These are phyloP conservation scores for Andrena haemorrhoa DNA, from an alignment of 2,888 invertebrate genomes.

Conservation along the genomic window DNA sequence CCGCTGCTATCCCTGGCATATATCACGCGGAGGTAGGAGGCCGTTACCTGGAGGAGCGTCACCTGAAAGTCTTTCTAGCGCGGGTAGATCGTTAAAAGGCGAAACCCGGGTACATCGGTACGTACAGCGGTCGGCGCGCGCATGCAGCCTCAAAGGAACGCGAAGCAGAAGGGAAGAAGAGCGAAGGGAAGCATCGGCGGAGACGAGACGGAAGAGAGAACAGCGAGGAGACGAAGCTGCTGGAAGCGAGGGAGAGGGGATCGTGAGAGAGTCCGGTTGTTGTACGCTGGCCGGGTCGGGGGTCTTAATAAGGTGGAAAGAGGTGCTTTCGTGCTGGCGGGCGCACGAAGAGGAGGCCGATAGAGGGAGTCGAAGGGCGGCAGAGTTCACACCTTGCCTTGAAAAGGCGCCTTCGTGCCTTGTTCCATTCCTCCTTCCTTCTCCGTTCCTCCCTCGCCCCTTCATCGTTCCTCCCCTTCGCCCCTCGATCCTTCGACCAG, in stretches of 20 bases:
- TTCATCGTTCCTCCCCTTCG: slow-evolving; percentile 33
- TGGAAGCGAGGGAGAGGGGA: slow-evolving; percentile 53
- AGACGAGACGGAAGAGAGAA: slow-evolving; percentile 19
- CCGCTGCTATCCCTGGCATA: not conserved
- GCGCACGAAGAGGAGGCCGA: slow-evolving; percentile 67
- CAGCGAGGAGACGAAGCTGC: slow-evolving; percentile 37
- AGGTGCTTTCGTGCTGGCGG: slow-evolving; percentile 70
- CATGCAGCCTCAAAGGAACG: slow-evolving; percentile 54
- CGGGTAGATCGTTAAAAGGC: slow-evolving; percentile 43
- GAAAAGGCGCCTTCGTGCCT: slow-evolving; percentile 74
- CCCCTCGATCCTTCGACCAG: slow-evolving; percentile 24
- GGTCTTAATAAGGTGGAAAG: slow-evolving; percentile 76
- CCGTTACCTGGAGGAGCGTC: too few species aligned
- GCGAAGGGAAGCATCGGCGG: slow-evolving; percentile 5
- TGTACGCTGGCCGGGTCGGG: slow-evolving; percentile 68
- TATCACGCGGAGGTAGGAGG: not conserved
- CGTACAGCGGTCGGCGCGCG: slow-evolving; percentile 46
- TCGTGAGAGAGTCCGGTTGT: slow-evolving; percentile 71
- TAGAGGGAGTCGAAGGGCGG: slow-evolving; percentile 73
- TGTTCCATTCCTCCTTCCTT: slow-evolving; percentile 63
- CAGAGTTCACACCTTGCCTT: slow-evolving; percentile 76
- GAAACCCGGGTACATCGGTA: slow-evolving; percentile 18
- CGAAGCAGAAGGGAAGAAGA: slow-evolving; percentile 6
- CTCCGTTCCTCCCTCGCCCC: slow-evolving; percentile 49
- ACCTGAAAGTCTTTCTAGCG: slow-evolving; percentile 13